Evolutionary conservation across 1,140 invertebrate genomes (phyloP), one percentile per base, ranked within the genome.

Genomic region (Helicoverpa armigera): DNA sequence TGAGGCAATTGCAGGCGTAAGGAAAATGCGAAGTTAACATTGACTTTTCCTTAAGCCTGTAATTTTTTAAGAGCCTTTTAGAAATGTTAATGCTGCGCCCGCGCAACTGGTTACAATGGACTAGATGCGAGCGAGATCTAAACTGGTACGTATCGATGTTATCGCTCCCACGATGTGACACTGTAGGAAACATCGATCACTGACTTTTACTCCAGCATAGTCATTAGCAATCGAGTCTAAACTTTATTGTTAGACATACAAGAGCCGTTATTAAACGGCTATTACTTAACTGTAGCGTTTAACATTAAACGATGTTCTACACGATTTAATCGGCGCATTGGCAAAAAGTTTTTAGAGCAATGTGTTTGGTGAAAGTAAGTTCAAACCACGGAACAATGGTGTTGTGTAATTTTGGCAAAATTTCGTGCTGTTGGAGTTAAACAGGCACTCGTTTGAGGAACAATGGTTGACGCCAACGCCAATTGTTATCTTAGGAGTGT

Each of bases 401-500:
- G 53, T 58, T 79, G 67, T 51, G 77, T 78, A 80, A 80, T 78
- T 58, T 54, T 67, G 14, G 60, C 35, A n/a, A 54, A 75, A 77
- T 53, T 60, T 63, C 50, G 50, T 77, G 43, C 5, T 63, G 51
- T 18, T 60, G n/a, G 72, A 56, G 70, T 60, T 70, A 79, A 60
- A 79, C 13, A 23, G 53, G 18, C 61, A 77, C 10, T 63, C 76
- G 69, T 79, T 85, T 56, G 69, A 65, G 35, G 50, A 84, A 85
- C 81, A 85, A 79, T 78, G 72, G 70, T 58, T 56, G 60, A 65
- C n/a, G 51, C 14, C 12, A 50, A 67, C 75, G 29, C 60, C 72
- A 79, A 73, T 80, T 83, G 79, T 88, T 88, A 88, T 88, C 85
- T 86, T 80, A 54, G 70, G 56, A 85, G 81, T 75, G 67, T 69